Evolutionary conservation across 2,888 invertebrate genomes (phyloP).

Genomic region (Athalia circularis): DNA sequence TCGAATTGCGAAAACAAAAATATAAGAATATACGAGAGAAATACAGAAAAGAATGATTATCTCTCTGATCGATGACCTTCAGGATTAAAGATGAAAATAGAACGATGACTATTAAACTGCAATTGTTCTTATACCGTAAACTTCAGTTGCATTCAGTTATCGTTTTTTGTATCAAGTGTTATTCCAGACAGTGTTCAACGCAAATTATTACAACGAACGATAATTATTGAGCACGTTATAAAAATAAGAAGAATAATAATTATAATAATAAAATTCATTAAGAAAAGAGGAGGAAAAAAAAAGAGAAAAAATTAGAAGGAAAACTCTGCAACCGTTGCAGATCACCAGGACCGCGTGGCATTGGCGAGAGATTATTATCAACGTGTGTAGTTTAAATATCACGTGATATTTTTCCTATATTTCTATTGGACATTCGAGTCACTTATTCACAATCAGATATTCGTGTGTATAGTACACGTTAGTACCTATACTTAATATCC

Average conservation of each 20-base stretch:
- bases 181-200: too few species aligned
- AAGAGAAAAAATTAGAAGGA: background rate
- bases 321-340: background rate
- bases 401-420: conserved; percentile 59
- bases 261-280: background rate
- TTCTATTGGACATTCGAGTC: conserved; percentile 57
- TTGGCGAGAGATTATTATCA: conserved; percentile 46
- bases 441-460: background rate
- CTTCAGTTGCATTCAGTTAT: too few species aligned
- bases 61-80: too few species aligned
- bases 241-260: background rate
- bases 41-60: too few species aligned
- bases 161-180: too few species aligned
- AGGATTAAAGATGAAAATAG: too few species aligned
- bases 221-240: too few species aligned
- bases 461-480: background rate
- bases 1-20: too few species aligned
- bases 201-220: too few species aligned
- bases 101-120: too few species aligned
- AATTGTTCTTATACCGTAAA: too few species aligned
- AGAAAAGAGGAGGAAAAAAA: background rate
- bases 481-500: conserved; percentile 10
- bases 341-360: conserved; percentile 16
- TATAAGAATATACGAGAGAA: too few species aligned
- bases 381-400: conserved; percentile 51